phyloP scores from a whole-genome alignment of 2,888 invertebrate genomes.

The Hypomecis punctinalis region DNA sequence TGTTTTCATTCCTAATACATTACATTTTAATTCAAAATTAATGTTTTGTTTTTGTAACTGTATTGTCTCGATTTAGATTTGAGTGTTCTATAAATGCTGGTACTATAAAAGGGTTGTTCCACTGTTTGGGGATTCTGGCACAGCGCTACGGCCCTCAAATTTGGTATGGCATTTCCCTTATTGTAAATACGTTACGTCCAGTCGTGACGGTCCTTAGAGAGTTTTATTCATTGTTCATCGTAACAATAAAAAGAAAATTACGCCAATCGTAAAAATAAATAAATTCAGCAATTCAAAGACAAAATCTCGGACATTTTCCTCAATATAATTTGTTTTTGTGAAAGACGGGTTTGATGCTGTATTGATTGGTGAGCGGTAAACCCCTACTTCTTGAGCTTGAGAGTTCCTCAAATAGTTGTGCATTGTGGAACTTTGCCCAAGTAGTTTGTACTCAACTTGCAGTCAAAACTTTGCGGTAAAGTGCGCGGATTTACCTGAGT shows the following conservation, averaged over 20 bases:
- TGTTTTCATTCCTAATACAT: no score
- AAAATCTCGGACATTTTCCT: conserved; percentile 40
- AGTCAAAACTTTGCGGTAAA: conserved; percentile 18
- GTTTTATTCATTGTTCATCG: conserved; percentile 42
- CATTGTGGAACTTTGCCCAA: conserved; percentile 22
- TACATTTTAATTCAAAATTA: neutral
- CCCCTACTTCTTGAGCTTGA: conserved; percentile 11
- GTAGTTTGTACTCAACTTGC: conserved; percentile 15
- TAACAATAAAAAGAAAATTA: conserved; percentile 46
- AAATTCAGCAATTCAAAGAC: conserved; percentile 41
- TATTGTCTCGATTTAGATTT: conserved; percentile 17
- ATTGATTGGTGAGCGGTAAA: conserved; percentile 28
- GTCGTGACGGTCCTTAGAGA: conserved; percentile 41
- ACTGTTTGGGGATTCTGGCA: conserved; percentile 9
- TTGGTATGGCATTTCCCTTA: conserved; percentile 21
- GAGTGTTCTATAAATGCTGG: conserved; percentile 15
- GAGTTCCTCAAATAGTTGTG: conserved; percentile 18
- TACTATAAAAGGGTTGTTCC: conserved; percentile 9
- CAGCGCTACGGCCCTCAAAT: conserved; percentile 18
- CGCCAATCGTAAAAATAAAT: conserved; percentile 42
- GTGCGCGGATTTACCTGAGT: conserved; percentile 6
- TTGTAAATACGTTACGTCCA: conserved; percentile 35
- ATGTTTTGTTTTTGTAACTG: conserved; percentile 9
- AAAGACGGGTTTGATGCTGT: conserved; percentile 22
- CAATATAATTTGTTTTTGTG: conserved; percentile 37